These are phyloP conservation scores for Agonopterix alstromeriana DNA, from an alignment of 2,888 invertebrate species.

Conservation along the genomic window DNA sequence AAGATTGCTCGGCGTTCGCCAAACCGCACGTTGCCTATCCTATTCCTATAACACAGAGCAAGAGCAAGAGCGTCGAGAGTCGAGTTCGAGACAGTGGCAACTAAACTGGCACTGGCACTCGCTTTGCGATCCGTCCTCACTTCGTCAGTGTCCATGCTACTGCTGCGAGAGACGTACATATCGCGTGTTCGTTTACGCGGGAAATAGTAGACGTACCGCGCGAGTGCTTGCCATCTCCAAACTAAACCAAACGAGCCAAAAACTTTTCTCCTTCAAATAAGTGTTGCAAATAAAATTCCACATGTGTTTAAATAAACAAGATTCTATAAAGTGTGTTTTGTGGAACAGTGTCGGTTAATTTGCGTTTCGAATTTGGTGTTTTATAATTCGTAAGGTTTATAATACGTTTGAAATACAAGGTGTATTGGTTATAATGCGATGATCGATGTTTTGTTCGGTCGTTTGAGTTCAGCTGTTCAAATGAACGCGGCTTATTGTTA, in stretches of 20 bases:
- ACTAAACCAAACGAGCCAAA: neutral
- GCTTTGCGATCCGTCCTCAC: neutral
- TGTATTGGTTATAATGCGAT: slow-evolving; percentile 25
- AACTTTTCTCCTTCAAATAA: neutral
- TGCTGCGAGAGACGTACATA: slow-evolving; percentile 33
- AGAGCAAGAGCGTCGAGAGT: neutral
- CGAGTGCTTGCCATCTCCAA: neutral
- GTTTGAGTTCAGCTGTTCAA: slow-evolving; percentile 37
- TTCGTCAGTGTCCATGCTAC: slow-evolving; percentile 34
- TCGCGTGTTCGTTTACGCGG: slow-evolving; percentile 40
- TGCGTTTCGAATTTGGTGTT: slow-evolving; percentile 3
- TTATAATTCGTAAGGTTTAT: slow-evolving; percentile 1
- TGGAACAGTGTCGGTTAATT: slow-evolving; percentile 3
- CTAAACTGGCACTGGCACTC: neutral
- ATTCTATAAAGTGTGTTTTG: neutral
- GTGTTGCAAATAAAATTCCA: neutral
- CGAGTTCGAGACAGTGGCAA: neutral
- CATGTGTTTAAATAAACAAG: neutral
- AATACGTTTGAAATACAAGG: neutral
- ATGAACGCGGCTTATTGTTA: slow-evolving; percentile 26
- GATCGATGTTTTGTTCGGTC: slow-evolving; percentile 33
- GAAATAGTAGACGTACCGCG: slow-evolving; percentile 23
- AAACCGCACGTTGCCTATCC: slow-evolving; percentile 10
- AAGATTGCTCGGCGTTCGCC: slow-evolving; percentile 15
- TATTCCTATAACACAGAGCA: too few relatives aligned